Base-by-base conservation (phyloP, 2,888 invertebrate genomes). In the Acanthococcus lagerstroemiae region DNA sequence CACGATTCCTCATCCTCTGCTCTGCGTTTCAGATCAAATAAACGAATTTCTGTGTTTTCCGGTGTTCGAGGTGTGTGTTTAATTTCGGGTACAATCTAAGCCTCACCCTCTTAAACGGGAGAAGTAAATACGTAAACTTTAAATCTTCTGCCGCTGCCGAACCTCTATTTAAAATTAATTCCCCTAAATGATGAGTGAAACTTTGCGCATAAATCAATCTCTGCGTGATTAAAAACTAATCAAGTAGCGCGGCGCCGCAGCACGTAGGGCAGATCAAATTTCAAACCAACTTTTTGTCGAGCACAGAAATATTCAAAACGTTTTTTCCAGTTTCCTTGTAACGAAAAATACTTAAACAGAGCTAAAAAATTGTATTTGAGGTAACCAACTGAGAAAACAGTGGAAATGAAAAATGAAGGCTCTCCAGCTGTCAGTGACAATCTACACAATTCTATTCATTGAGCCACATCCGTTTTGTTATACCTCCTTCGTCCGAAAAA, bases 371-470 rank as follows among this genome's bases (percentile, higher is more conserved):
- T 37, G n/a, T 37, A 37, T 37, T 37, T 37, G 12, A 37, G 37
- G n/a, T 37, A 37, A 61, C 50, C 27, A 61, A 50, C 27, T 22
- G 55, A 24, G 52, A 61, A 61, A 61, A 61, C 30, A 22, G 24
- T 52, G 52, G 37, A 52, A 52, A 61, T 61, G 61, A 61, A 61
- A 61, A 61, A 61, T 61, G 61, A 61, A 30, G 24, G 30, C 50
- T 61, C 61, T 61, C 37, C 61, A 61, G 52, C 61, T 50, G 61
- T 61, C 61, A 61, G 48, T 26, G 27, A 52, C 61, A 61, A 50
- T 61, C 61, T 61, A 37, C 61, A 22, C 52, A 61, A 61, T 61
- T 61, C 61, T 50, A 61, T 61, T 61, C 61, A 61, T 61, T 21
- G 52, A 50, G 30, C 52, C 52, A 52, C 61, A 61, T 30, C 52